phyloP scores from a whole-genome alignment of 2,113 vertebrate species.

The Deroptyus accipitrinus region DNA sequence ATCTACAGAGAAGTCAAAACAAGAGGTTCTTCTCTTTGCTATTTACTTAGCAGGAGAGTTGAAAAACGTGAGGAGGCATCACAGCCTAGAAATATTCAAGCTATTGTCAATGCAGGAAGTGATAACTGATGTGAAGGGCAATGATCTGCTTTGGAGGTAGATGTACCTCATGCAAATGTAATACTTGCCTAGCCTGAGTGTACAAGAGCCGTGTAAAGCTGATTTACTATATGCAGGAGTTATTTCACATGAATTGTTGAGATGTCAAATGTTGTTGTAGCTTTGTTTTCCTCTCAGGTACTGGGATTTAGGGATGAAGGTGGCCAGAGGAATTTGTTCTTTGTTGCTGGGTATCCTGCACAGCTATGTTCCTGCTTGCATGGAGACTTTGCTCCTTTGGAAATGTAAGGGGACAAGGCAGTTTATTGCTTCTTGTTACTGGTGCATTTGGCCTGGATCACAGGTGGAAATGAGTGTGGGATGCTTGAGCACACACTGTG shows the following conservation, averaged over 20 bases:
- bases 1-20: neutral
- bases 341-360: neutral
- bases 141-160: neutral
- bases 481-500: neutral
- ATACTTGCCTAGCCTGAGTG: neutral
- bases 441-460: neutral
- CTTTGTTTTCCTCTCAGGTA: neutral
- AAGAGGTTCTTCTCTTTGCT: neutral
- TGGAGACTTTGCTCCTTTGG: neutral
- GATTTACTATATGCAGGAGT: neutral
- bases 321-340: neutral
- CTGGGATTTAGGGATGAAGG: neutral
- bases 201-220: neutral
- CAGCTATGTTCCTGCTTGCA: rapidly evolving
- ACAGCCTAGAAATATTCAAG: neutral
- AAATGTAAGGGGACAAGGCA: neutral
- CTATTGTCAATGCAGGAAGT: neutral
- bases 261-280: neutral
- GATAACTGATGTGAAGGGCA: neutral
- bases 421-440: neutral
- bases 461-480: neutral
- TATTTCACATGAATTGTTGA: neutral
- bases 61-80: neutral
- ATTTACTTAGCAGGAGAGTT: neutral
- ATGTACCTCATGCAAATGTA: neutral